Percentiles rank a stretch among this genome's conserved stretches.
Evolutionary conservation across 2,797 vertebrate genomes (phyloP).

Genomic region (Gambusia yucatana): DNA sequence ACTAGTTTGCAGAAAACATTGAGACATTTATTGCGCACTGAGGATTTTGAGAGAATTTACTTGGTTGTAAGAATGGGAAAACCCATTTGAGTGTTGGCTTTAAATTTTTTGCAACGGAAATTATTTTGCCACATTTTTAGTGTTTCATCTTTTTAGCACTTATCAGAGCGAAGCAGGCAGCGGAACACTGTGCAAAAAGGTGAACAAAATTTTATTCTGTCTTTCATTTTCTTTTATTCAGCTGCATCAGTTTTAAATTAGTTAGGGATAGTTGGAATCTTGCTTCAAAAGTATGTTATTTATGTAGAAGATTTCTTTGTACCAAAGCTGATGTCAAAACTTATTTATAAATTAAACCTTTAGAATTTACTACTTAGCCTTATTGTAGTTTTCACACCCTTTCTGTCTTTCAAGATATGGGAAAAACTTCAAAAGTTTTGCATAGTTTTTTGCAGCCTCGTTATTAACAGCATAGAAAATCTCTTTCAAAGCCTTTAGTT

Average conservation of each 20-base stretch:
- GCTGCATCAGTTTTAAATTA: not conserved
- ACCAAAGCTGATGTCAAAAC: not conserved
- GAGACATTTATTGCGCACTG: not conserved
- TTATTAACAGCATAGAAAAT: not conserved
- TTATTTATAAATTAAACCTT: not conserved
- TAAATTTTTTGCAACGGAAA: conserved; percentile 5
- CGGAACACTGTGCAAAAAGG: not conserved
- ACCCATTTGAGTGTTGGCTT: not conserved
- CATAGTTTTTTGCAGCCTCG: not conserved
- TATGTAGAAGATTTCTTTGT: not conserved
- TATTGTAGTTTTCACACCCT: not conserved
- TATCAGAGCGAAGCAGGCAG: not conserved
- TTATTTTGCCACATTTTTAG: not conserved
- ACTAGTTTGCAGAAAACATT: not conserved
- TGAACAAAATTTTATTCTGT: not conserved
- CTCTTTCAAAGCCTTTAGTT: not conserved
- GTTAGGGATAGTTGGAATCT: not conserved
- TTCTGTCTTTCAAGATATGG: not conserved
- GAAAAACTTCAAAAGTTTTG: not conserved
- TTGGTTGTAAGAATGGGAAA: not conserved
- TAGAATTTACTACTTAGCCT: not conserved
- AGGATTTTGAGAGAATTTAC: not conserved
- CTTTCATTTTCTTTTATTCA: not conserved
- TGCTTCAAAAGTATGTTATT: not conserved
- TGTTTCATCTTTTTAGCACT: not conserved